A percentile compares a stretch with the other conserved stretches of the same genome.
These are phyloP conservation scores for Hypena proboscidalis DNA, from an alignment of 2,888 invertebrate species.

Conservation along the genomic window DNA sequence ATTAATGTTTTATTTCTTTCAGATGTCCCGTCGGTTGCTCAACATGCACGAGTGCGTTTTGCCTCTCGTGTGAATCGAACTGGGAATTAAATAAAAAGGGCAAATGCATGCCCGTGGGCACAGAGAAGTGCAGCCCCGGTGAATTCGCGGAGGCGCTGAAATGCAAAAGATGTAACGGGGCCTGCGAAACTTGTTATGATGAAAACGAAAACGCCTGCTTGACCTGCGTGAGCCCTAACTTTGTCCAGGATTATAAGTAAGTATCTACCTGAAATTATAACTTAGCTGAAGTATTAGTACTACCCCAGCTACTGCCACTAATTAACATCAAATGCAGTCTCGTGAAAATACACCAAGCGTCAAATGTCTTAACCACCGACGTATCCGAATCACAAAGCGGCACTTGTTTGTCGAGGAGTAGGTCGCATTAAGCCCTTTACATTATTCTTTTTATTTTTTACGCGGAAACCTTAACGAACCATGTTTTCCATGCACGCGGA, in stretches of 20 bases:
- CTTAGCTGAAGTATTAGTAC: not conserved
- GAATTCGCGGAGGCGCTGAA: constrained; percentile 86
- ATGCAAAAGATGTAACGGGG: constrained; percentile 91
- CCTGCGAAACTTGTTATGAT: constrained; percentile 94
- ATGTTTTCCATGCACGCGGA: constrained; percentile 37
- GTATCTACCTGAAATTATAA: constrained; percentile 22
- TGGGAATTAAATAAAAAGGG: constrained; percentile 92
- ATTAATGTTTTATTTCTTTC: constrained; percentile 24
- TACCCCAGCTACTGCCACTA: not conserved
- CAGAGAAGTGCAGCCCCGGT: constrained; percentile 88
- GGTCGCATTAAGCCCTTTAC: constrained; percentile 27
- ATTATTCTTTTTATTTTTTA: constrained; percentile 45
- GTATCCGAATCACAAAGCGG: constrained; percentile 16
- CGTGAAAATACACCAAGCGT: constrained; percentile 1
- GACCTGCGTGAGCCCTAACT: constrained; percentile 89
- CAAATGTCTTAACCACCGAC: constrained; percentile 6
- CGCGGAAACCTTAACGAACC: constrained; percentile 46
- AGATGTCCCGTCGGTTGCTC: constrained; percentile 92
- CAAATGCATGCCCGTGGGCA: constrained; percentile 89
- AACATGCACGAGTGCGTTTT: constrained; percentile 89
- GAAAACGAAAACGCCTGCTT: constrained; percentile 90
- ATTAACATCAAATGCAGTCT: not conserved
- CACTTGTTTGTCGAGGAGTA: constrained; percentile 11
- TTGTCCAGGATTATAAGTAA: constrained; percentile 87
- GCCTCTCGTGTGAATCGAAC: constrained; percentile 89